A percentile compares a stretch with the other conserved stretches of the same genome.
These are phyloP conservation scores for Gasterosteus aculeatus DNA, from an alignment of 2,113 vertebrate genomes.

Conservation along the genomic window DNA sequence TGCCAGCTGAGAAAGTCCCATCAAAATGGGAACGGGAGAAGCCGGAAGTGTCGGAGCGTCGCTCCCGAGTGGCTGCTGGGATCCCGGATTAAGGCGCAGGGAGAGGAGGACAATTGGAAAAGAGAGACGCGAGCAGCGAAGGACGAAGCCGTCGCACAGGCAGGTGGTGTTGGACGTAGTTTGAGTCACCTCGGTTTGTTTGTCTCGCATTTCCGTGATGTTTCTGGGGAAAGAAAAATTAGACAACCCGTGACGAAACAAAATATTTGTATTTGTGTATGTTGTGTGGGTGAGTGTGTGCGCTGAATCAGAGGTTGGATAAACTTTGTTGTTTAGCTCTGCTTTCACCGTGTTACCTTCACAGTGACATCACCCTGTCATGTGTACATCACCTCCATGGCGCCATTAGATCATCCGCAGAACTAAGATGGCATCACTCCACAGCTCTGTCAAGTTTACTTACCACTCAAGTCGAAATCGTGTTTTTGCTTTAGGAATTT, in stretches of 20 bases:
- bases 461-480: not conserved
- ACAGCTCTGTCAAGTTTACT: not conserved
- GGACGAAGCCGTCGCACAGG: slow-evolving; percentile 55
- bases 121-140: not conserved
- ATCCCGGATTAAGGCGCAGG: slow-evolving; percentile 75
- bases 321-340: slow-evolving; percentile 10
- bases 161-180: slow-evolving; percentile 51
- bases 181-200: not conserved
- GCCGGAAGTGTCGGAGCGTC: slow-evolving; percentile 64
- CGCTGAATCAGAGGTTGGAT: slow-evolving; percentile 4
- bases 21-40: slow-evolving; percentile 51
- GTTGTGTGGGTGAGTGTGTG: not conserved
- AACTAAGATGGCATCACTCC: slow-evolving; percentile 5
- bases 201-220: slow-evolving; percentile 1
- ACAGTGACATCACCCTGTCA: slow-evolving; percentile 29
- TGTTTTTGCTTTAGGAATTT: not conserved
- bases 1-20: slow-evolving; percentile 66
- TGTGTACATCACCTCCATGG: slow-evolving; percentile 2
- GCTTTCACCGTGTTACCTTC: slow-evolving; percentile 11
- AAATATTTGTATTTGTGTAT: not conserved
- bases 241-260: not conserved
- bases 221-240: not conserved
- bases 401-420: slow-evolving; percentile 21
- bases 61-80: slow-evolving; percentile 71
- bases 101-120: slow-evolving; percentile 67